These are phyloP conservation scores for Pyxicephalus adspersus DNA, from an alignment of 2,113 vertebrate species.

Conservation along the genomic window DNA sequence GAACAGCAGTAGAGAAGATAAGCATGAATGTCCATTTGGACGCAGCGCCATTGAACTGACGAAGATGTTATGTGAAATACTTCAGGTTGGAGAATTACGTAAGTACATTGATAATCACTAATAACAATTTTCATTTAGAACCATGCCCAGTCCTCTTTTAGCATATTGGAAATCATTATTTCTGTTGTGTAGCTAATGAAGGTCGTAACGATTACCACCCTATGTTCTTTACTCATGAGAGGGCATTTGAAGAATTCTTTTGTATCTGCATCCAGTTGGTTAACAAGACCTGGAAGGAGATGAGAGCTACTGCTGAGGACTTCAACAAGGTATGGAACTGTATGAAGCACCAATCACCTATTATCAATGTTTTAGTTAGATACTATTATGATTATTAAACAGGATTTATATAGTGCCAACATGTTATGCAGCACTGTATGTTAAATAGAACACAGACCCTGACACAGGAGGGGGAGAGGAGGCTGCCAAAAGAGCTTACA, in stretches of 20 bases:
- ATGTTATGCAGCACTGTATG: too few relatives aligned
- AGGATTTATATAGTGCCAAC: too few relatives aligned
- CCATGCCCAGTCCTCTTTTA: neutral
- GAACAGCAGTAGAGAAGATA: slow-evolving; percentile 96
- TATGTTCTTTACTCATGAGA: slow-evolving; percentile 98
- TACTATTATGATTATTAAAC: too few relatives aligned
- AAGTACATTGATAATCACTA: slow-evolving; percentile 64
- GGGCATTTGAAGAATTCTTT: slow-evolving; percentile 96
- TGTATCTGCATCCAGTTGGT: slow-evolving; percentile 95
- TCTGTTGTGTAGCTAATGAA: slow-evolving; percentile 81
- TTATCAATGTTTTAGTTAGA: too few relatives aligned
- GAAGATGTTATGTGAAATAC: slow-evolving; percentile 93
- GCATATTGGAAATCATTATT: neutral
- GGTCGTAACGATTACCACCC: slow-evolving; percentile 97
- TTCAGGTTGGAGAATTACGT: slow-evolving; percentile 98
- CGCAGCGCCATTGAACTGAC: slow-evolving; percentile 96
- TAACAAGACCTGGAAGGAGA: slow-evolving; percentile 99
- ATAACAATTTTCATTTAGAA: slow-evolving; percentile 1
- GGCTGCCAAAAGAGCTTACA: too few relatives aligned
- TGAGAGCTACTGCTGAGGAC: slow-evolving; percentile 95
- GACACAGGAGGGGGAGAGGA: too few relatives aligned
- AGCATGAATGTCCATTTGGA: slow-evolving; percentile 97
- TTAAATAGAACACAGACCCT: too few relatives aligned
- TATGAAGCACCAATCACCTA: too few relatives aligned
- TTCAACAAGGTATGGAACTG: slow-evolving; percentile 88